Evolutionary conservation across 2,797 vertebrate species (phyloP), one percentile per base, ranked within the genome.

Genomic region (Hozukius guyotensis): DNA sequence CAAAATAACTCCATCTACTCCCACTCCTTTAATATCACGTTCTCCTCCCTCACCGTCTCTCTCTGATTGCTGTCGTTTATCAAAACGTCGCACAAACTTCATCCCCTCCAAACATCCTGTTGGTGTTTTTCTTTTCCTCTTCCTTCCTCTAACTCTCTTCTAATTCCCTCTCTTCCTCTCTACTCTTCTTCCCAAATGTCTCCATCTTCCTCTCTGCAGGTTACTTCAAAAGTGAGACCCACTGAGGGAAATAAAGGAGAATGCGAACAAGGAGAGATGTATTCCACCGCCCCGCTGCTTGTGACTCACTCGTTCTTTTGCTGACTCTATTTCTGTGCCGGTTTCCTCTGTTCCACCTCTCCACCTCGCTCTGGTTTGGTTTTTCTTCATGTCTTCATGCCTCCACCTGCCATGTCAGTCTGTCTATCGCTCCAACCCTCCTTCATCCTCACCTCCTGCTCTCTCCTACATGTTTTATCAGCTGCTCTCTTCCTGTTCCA

Each of bases 21-120:
- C 57, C 62, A 8, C 57, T 71, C 13, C 65, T 36, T 74, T 80
- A 73, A 78, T 16, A 67, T 61, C 31, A 22, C 61, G 59, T 24
- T 59, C 49, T 29, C 29, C 31, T 61, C 38, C 61, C 34, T 63
- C 73, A 8, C 57, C 71, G 36, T 49, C 56, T 36, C 34, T n/a
- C n/a, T 57, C 13, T 36, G 63, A 85, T 77, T 82, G 72, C 77
- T 78, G 70, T 64, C 83, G 60, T 87, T 87, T 27, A 83, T 91
- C 85, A 86, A 75, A 56, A 66, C 20, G 70, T 77, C 60, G 10
- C 55, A 13, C 72, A 71, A 18, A 66, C 62, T 68, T 78, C 29
- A 42, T 25, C 52, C 32, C 31, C 13, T 25, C 27, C 22, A 31
- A 29, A 34, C 20, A 42, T 49, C 31, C 36, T 8, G 32, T 60